Percentiles rank a stretch among this genome's conserved stretches.
Conservation (phyloP, 2,888 invertebrate species). For the Antheraea yamamai region DNA sequence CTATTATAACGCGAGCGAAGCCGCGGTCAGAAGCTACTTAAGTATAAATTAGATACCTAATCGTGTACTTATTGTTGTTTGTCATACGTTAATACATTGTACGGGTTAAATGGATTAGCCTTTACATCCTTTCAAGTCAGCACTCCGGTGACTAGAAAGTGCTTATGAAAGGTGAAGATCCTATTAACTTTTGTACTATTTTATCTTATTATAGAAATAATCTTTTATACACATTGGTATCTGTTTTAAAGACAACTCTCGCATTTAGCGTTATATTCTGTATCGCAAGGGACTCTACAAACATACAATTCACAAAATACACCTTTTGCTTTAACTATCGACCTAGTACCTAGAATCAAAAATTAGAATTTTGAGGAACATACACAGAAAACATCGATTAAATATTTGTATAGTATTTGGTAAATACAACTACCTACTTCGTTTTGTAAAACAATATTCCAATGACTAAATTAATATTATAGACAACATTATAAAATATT, state of each 20-base stretch:
- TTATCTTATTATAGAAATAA: background rate
- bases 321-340: background rate
- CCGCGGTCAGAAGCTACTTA: too few relatives aligned
- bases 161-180: constrained; percentile 18
- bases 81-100: constrained; percentile 1
- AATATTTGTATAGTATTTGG: background rate
- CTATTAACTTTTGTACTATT: background rate
- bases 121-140: constrained; percentile 26
- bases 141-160: constrained; percentile 33
- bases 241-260: too few relatives aligned
- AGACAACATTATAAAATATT: too few relatives aligned
- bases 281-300: background rate
- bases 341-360: background rate
- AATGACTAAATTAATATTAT: background rate
- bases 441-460: background rate
- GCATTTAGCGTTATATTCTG: too few relatives aligned
- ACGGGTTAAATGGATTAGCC: constrained; percentile 5
- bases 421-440: background rate
- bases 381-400: background rate
- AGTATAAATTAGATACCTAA: constrained; percentile 7
- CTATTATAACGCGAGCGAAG: too few relatives aligned
- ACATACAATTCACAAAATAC: background rate
- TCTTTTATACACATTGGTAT: too few relatives aligned
- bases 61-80: constrained; percentile 4
- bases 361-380: background rate